Evolutionary conservation across 2,113 vertebrate genomes (phyloP).

Genomic region (Buteo buteo): DNA sequence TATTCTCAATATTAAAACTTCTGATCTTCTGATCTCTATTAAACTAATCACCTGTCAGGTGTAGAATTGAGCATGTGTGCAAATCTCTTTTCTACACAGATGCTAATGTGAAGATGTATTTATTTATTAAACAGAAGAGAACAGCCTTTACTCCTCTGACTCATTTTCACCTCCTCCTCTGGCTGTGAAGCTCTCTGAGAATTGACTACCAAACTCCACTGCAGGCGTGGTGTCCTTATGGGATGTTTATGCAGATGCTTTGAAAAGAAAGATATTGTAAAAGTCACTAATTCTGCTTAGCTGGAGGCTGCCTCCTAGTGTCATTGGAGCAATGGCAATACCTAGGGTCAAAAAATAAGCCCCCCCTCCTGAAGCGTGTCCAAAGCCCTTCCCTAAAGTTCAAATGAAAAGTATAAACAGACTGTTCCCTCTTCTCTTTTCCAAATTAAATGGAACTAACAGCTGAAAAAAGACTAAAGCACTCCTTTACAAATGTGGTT

Average conservation of each 20-base stretch:
- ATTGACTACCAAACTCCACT: too few species aligned
- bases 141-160: not conserved
- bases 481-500: not conserved
- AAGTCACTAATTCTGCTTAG: not conserved
- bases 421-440: not conserved
- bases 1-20: not conserved
- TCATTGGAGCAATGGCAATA: not conserved
- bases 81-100: not conserved
- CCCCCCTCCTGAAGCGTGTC: rapidly evolving
- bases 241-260: not conserved
- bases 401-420: not conserved
- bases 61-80: not conserved
- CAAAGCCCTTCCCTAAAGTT: not conserved
- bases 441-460: not conserved
- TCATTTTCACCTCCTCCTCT: not conserved
- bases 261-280: not conserved
- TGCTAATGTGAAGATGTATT: not conserved
- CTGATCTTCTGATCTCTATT: not conserved
- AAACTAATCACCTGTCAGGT: not conserved
- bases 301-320: not conserved
- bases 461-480: not conserved
- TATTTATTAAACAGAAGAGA: not conserved
- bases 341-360: not conserved
- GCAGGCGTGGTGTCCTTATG: rapidly evolving
- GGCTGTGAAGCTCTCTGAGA: not conserved